phyloP scores from a whole-genome alignment of 2,797 vertebrate genomes.

The Myotis findleyi region DNA sequence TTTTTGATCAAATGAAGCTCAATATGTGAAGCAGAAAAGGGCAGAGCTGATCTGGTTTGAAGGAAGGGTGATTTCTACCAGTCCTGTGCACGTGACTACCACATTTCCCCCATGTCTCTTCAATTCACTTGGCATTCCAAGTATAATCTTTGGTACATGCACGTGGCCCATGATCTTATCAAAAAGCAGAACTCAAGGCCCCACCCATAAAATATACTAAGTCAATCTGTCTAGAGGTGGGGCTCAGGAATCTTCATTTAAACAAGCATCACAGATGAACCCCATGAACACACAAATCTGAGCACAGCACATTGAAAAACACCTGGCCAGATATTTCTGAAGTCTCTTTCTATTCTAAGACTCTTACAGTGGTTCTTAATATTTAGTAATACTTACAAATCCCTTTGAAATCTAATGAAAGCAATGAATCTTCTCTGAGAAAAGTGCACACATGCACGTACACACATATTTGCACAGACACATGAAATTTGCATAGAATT shows the following conservation, averaged over 20 bases:
- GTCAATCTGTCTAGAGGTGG: not conserved
- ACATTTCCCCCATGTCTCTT: not conserved
- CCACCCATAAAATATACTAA: not conserved
- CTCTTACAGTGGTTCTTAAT: not conserved
- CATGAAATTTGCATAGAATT: not conserved
- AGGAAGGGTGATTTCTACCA: not conserved
- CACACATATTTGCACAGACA: not conserved
- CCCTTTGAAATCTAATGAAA: not conserved
- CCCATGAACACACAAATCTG: not conserved
- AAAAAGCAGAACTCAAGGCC: not conserved
- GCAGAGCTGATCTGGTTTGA: not conserved
- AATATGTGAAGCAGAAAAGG: not conserved
- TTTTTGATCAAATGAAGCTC: not conserved
- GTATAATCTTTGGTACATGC: not conserved
- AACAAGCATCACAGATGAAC: not conserved
- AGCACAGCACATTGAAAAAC: not conserved
- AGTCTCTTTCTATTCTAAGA: not conserved
- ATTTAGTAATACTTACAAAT: not conserved
- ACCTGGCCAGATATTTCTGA: not conserved
- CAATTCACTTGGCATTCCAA: not conserved
- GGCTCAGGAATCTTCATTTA: not conserved
- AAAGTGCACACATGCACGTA: not conserved
- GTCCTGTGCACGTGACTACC: not conserved
- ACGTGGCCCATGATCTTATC: not conserved
- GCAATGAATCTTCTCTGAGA: not conserved